Evolutionary conservation across 2,113 vertebrate species (phyloP), one percentile per base, ranked within the genome.

Genomic region (Morphnarchus princeps): DNA sequence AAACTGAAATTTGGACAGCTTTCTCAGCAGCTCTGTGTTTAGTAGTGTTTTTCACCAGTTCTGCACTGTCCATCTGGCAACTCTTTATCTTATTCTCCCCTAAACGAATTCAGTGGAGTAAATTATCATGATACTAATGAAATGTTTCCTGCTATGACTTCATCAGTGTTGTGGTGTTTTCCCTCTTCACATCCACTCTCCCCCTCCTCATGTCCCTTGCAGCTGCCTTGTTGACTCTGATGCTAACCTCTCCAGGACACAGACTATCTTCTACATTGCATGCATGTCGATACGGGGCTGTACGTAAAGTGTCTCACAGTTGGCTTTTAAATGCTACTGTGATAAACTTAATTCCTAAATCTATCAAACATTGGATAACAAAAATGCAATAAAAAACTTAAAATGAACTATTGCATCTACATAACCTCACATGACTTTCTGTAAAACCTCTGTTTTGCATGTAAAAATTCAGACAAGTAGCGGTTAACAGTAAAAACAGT

Each of bases 211-310:
- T 1, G 22, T 67, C 34, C 29, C 34, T 49, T 40, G 50, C 26
- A 25, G 73, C 38, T 61, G 22, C 49, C 11, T 36, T 58, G 7
- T 63, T 5, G 5, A 13, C 29, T 52, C 31, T 38, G 36, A 7
- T 66, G 66, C 16, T 55, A 3, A 32, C 13, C 26, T 65, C 32
- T 72, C 17, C n/a, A 17, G 43, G n/a, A 31, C 32, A 9, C 50
- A 62, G 36, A n/a, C 21, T 69, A 2, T 58, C 24, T 76, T 34
- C 10, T 47, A 1, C 1, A 0, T 25, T 69, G 15, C n/a, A 3
- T 21, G 42, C 7, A 3, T 13, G 26, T 42, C 0, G 0, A 6
- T 42, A 18, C 7, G 13, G 14, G 16, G 6, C 84, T 78, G 42
- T 15, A 49, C 1, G 1, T 47, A 45, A 54, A 9, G 13, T 17